These are phyloP conservation scores for Apis dorsata DNA, from an alignment of 1,140 invertebrate genomes.

Conservation along the genomic window DNA sequence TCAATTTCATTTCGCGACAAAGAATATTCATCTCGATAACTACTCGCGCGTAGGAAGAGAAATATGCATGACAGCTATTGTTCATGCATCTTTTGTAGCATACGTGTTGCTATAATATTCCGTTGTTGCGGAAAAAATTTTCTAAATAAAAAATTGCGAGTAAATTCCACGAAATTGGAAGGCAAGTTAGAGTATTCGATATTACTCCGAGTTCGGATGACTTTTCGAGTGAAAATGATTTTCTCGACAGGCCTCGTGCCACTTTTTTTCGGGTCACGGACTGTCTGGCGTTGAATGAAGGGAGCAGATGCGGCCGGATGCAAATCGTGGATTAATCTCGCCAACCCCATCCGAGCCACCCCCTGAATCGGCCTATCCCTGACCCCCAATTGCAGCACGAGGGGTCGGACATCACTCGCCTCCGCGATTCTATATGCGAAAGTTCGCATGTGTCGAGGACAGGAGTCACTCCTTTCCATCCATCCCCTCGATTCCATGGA, in stretches of 20 bases:
- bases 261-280: constrained; percentile 68
- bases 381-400: constrained; percentile 56
- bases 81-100: no score
- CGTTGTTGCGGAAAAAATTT: not conserved
- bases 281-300: constrained; percentile 60
- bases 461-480: constrained; percentile 71
- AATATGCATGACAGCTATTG: no score
- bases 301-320: constrained; percentile 75
- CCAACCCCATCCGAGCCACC: constrained; percentile 57
- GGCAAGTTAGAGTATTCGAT: not conserved
- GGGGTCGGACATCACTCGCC: constrained; percentile 25
- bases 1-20: no score
- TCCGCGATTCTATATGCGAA: constrained; percentile 51
- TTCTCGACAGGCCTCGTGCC: constrained; percentile 50
- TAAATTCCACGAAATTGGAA: not conserved
- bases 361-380: constrained; percentile 49
- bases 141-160: not conserved
- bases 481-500: constrained; percentile 52
- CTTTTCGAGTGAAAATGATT: constrained; percentile 46
- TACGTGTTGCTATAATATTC: no score
- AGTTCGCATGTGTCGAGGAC: constrained; percentile 66
- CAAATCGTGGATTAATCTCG: constrained; percentile 77
- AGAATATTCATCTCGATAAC: no score
- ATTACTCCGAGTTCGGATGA: not conserved
- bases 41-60: no score